These are phyloP conservation scores for Mongoloraphidia duomilia DNA, from an alignment of 2,888 invertebrate genomes.

Conservation along the genomic window DNA sequence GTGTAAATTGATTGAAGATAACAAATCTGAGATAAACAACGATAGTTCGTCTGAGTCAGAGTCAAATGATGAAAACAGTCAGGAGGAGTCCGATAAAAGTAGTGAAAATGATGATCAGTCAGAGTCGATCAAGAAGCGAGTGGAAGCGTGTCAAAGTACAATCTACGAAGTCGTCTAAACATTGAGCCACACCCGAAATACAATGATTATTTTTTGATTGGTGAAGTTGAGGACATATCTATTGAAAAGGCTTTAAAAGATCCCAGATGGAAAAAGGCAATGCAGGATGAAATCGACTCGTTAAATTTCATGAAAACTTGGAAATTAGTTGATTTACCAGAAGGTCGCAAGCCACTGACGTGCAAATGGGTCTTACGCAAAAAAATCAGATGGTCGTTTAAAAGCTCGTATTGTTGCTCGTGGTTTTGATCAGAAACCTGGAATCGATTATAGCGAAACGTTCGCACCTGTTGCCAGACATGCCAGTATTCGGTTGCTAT, in stretches of 20 bases:
- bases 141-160: too few species aligned
- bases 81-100: too few species aligned
- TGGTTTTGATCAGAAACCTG: conserved; percentile 17
- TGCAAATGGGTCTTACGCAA: conserved; percentile 16
- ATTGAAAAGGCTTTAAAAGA: conserved; percentile 17
- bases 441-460: conserved; percentile 18
- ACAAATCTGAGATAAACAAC: not conserved
- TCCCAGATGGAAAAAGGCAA: conserved; percentile 17
- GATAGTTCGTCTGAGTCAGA: too few species aligned
- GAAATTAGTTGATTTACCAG: conserved; percentile 10
- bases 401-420: conserved; percentile 17
- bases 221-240: conserved; percentile 14
- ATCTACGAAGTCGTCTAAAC: too few species aligned
- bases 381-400: conserved; percentile 9
- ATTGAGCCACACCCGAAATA: too few species aligned
- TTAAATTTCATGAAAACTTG: conserved; percentile 13
- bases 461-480: conserved; percentile 19
- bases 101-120: too few species aligned
- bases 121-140: not conserved
- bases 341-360: conserved; percentile 14
- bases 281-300: conserved; percentile 15
- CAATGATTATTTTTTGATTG: conserved; percentile 4
- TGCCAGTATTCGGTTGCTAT: conserved; percentile 14
- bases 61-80: too few species aligned
- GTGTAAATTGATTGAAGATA: not conserved